Evolutionary conservation across 2,113 vertebrate species (phyloP).

Genomic region (Zonotrichia leucophrys): DNA sequence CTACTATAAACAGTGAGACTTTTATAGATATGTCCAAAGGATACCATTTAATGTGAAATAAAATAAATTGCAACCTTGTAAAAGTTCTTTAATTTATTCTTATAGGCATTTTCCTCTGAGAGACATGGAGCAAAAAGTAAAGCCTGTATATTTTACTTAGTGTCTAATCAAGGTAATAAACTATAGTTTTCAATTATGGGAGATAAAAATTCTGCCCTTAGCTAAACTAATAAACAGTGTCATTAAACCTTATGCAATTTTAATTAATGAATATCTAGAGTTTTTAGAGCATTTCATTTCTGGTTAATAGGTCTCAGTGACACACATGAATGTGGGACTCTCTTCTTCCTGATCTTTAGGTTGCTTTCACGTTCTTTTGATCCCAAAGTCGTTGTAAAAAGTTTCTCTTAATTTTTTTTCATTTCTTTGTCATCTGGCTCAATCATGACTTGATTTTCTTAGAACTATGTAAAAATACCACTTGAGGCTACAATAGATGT

Average conservation of each 20-base stretch:
- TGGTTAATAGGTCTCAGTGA: not conserved
- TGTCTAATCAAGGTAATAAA: constrained; percentile 52
- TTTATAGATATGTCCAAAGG: constrained; percentile 70
- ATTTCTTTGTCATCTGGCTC: not conserved
- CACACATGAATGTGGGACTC: not conserved
- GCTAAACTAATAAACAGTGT: constrained; percentile 64
- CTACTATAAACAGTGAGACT: constrained; percentile 71
- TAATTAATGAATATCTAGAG: constrained; percentile 53
- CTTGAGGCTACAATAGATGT: not conserved
- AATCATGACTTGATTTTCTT: not conserved
- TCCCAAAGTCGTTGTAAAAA: not conserved
- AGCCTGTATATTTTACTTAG: constrained; percentile 52
- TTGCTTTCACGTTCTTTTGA: not conserved
- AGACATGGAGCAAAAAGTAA: constrained; percentile 28
- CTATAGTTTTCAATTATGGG: constrained; percentile 30
- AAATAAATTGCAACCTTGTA: constrained; percentile 72
- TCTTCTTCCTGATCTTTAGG: not conserved
- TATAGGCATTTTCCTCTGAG: not conserved
- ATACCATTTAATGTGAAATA: constrained; percentile 68
- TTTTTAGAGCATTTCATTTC: constrained; percentile 42
- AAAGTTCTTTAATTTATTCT: constrained; percentile 66
- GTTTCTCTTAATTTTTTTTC: not conserved
- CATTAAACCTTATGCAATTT: constrained; percentile 59
- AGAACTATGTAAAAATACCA: constrained; percentile 26
- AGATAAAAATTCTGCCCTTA: constrained; percentile 60